These are phyloP conservation scores for Neodiprion pinetum DNA, from an alignment of 1,140 invertebrate species.

Conservation along the genomic window DNA sequence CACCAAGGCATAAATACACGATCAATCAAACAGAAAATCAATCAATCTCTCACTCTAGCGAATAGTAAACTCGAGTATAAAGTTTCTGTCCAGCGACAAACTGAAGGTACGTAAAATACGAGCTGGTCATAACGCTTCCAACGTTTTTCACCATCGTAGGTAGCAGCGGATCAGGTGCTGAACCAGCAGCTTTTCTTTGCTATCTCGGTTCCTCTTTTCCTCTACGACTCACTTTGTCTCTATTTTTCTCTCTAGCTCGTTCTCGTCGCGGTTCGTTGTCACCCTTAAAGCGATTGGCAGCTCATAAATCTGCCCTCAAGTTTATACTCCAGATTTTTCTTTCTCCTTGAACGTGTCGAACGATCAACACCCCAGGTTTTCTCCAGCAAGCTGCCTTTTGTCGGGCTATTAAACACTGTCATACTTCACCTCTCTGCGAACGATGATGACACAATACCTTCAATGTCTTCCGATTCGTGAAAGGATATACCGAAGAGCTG, in stretches of 20 bases:
- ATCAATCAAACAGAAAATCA: background rate
- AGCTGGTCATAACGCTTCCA: background rate
- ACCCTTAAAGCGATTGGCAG: background rate
- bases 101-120: background rate
- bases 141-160: background rate
- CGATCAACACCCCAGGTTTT: no score
- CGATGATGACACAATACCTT: no score
- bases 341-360: no score
- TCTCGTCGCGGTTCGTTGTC: background rate
- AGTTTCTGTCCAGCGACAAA: background rate
- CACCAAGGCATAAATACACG: background rate
- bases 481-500: no score
- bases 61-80: background rate
- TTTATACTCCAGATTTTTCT: background rate
- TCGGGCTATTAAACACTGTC: no score
- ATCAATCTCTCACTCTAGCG: background rate
- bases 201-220: no score
- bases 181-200: background rate
- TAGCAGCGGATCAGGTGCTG: background rate
- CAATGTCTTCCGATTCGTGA: no score
- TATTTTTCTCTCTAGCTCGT: background rate
- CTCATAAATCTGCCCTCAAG: slow-evolving; percentile 4
- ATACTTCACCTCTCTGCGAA: no score
- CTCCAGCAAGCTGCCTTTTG: no score
- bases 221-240: background rate